phyloP scores from a whole-genome alignment of 2,888 invertebrate species.

The Melangyna quadrimaculata region DNA sequence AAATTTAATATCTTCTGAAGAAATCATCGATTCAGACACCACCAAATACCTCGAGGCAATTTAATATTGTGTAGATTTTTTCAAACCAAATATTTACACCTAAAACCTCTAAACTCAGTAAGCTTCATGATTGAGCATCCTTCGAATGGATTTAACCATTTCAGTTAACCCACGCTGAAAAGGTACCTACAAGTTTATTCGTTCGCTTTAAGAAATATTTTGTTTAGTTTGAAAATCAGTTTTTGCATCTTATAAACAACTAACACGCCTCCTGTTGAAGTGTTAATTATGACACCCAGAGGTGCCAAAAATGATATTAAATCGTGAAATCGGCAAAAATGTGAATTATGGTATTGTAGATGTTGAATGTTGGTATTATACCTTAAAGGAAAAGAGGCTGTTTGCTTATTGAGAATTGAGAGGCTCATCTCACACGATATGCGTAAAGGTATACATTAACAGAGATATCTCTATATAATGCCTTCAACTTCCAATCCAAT shows the following conservation, averaged over 20 bases:
- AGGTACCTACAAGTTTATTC: not conserved
- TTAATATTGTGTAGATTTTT: slow-evolving; percentile 35
- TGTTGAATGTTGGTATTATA: no score
- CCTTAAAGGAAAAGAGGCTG: not conserved
- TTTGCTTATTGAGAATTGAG: slow-evolving; percentile 5
- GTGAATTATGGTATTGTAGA: slow-evolving; percentile 53
- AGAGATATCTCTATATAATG: no score
- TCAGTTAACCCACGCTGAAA: slow-evolving; percentile 25
- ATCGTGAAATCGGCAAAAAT: slow-evolving; percentile 50
- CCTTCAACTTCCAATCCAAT: no score
- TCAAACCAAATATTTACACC: slow-evolving; percentile 66
- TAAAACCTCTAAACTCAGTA: slow-evolving; percentile 1
- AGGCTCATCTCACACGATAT: not conserved
- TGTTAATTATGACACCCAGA: slow-evolving; percentile 72
- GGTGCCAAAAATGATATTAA: slow-evolving; percentile 68
- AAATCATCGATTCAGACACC: slow-evolving; percentile 9
- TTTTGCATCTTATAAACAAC: slow-evolving; percentile 38
- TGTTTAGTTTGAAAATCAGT: slow-evolving; percentile 34
- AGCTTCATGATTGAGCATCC: not conserved
- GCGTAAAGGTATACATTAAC: not conserved
- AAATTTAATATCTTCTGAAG: not conserved
- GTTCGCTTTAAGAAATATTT: not conserved
- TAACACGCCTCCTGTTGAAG: slow-evolving; percentile 65
- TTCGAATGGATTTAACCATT: not conserved
- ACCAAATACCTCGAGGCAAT: not conserved